Evolutionary conservation across 1,140 invertebrate genomes (phyloP).

Genomic region (Lethocerus indicus): DNA sequence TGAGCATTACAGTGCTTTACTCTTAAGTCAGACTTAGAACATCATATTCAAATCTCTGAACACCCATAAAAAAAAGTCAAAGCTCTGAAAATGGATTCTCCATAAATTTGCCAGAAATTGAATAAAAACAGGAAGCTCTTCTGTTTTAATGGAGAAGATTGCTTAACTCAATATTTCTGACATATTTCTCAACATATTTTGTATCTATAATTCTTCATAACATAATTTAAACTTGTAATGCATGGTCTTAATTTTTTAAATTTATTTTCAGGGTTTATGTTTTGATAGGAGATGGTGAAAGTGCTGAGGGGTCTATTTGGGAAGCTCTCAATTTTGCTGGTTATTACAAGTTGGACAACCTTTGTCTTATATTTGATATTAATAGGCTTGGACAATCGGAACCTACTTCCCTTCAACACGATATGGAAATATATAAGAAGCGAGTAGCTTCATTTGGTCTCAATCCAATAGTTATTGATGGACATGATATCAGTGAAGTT

Average conservation of each 20-base stretch:
- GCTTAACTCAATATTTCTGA: no score
- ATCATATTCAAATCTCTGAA: no score
- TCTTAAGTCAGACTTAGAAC: no score
- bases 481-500: conserved; percentile 84
- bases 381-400: conserved; percentile 96
- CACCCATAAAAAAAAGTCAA: no score
- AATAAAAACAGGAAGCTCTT: no score
- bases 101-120: no score
- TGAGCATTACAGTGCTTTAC: no score
- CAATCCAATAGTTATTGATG: conserved; percentile 86
- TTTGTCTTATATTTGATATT: conserved; percentile 92
- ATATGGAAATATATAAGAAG: conserved; percentile 76
- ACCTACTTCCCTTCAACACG: conserved; percentile 79
- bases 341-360: conserved; percentile 90
- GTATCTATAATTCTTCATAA: no score
- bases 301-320: conserved; percentile 97
- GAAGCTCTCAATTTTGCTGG: conserved; percentile 92
- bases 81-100: no score
- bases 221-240: no score
- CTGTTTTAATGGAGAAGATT: no score
- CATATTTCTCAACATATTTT: no score
- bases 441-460: conserved; percentile 85
- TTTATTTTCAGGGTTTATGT: conserved; percentile 68
- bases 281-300: conserved; percentile 93
- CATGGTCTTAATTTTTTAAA: not conserved